Conservation (phyloP, 2,888 invertebrate genomes). For the Drosophila quinaria region DNA sequence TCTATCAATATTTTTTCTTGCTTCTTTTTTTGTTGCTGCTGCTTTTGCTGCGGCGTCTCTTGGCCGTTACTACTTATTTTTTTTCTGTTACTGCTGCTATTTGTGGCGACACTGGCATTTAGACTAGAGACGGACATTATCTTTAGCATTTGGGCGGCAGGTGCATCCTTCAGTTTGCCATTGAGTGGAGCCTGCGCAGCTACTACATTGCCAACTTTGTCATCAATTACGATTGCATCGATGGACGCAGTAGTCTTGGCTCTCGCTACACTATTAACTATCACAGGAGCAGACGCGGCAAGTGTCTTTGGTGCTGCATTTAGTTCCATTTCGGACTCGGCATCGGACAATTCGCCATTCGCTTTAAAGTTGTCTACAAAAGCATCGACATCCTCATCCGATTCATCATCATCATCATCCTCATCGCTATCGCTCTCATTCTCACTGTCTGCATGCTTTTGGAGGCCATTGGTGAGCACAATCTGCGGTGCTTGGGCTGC, state of each 20-base stretch:
- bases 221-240: slow-evolving; percentile 17
- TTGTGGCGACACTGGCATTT: slow-evolving; percentile 64
- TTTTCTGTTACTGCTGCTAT: slow-evolving; percentile 15
- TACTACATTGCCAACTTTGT: slow-evolving; percentile 25
- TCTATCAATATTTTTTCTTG: slow-evolving; percentile 37
- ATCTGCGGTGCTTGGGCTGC: slow-evolving; percentile 16
- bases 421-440: slow-evolving; percentile 64
- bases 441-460: slow-evolving; percentile 35
- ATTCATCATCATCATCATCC: slow-evolving; percentile 61
- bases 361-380: slow-evolving; percentile 74
- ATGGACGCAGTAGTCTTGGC: slow-evolving; percentile 62
- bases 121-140: slow-evolving; percentile 84
- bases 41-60: slow-evolving; percentile 16
- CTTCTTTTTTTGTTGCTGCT: slow-evolving; percentile 19
- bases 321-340: slow-evolving; percentile 67
- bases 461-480: slow-evolving; percentile 28
- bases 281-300: slow-evolving; percentile 42
- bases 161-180: slow-evolving; percentile 53
- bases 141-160: slow-evolving; percentile 70
- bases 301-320: slow-evolving; percentile 48
- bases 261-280: slow-evolving; percentile 67
- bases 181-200: slow-evolving; percentile 36
- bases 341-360: slow-evolving; percentile 72
- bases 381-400: slow-evolving; percentile 73
- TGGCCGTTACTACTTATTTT: slow-evolving; percentile 13